Evolutionary conservation across 2,113 vertebrate genomes (phyloP).

Genomic region (Anseranas semipalmata): DNA sequence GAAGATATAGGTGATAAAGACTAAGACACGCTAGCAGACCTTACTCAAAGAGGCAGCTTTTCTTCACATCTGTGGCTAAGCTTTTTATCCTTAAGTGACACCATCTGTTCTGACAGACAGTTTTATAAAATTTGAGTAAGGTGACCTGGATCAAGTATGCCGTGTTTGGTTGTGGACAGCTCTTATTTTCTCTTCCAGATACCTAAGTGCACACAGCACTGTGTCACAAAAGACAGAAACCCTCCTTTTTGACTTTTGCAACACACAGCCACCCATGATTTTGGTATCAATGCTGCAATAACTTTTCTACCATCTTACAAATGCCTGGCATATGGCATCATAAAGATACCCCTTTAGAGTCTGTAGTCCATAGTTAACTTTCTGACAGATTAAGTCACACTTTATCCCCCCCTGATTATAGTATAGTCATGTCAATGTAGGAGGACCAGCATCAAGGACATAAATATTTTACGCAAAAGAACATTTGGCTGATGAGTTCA

Average conservation of each 20-base stretch:
- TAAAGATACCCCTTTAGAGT: neutral
- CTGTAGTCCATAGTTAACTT: neutral
- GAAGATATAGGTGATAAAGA: constrained; percentile 1
- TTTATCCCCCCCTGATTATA: neutral
- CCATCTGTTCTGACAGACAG: constrained; percentile 68
- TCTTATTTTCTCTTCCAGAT: neutral
- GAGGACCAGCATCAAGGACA: neutral
- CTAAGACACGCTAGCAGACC: neutral
- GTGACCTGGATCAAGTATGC: constrained; percentile 37
- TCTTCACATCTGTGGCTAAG: constrained; percentile 63
- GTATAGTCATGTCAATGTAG: accelerated
- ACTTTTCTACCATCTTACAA: neutral
- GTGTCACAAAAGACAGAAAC: neutral
- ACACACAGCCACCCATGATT: accelerated
- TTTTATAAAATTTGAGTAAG: constrained; percentile 60
- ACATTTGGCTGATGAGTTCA: neutral
- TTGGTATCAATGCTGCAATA: neutral
- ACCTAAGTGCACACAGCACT: accelerated
- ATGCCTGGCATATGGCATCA: neutral
- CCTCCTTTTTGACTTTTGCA: neutral
- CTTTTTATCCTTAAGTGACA: constrained; percentile 70
- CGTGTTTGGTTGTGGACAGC: neutral
- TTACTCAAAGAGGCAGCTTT: constrained; percentile 59
- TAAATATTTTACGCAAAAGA: neutral
- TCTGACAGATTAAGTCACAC: neutral